Base-by-base conservation (phyloP, 2,797 vertebrate species). In the Benthosema pterotum region DNA sequence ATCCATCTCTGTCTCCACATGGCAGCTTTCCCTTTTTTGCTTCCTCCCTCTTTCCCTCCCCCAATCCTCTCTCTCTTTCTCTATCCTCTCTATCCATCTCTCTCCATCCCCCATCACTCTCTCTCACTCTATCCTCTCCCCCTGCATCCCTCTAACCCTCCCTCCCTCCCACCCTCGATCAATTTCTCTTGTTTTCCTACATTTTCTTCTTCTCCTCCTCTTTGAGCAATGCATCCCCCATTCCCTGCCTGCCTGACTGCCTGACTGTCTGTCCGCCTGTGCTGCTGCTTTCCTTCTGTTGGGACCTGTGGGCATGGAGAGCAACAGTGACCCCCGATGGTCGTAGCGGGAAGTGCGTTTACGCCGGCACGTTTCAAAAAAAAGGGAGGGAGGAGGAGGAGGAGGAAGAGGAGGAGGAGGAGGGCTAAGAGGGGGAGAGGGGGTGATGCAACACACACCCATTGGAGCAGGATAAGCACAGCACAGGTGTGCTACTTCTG, bases 261-360 rank as follows among this genome's bases (percentile, higher is more conserved):
- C n/a, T n/a, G n/a, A n/a, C n/a, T n/a, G n/a, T n/a, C n/a, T n/a
- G 3, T 25, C 79, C 74, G 75, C 38, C 19, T 69, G n/a, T n/a
- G n/a, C 59, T 68, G 59, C 19, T 25, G 22, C 22, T 12, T 15
- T 13, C 22, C 22, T 42, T n/a, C n/a, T n/a, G n/a, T n/a, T 5
- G 56, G 57, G 54, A 70, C 79, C 79, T 62, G 0, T 63, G n/a
- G n/a, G n/a, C n/a, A n/a, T n/a, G 68, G 88, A 86, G 69, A 80
- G 77, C 86, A 88, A 90, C 83, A 90, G 71, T 89, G 90, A 83
- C 90, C 85, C 84, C 90, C 71, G 61, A 83, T 86, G 90, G 89
- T 60, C 49, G 70, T 0, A 50, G 45, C 60, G 65, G 55, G 86
- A 88, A 89, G 70, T 70, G 77, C 66, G 71, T 64, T 60, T 11